Conservation (phyloP, 2,797 vertebrate genomes). For the Scarus forsteni region DNA sequence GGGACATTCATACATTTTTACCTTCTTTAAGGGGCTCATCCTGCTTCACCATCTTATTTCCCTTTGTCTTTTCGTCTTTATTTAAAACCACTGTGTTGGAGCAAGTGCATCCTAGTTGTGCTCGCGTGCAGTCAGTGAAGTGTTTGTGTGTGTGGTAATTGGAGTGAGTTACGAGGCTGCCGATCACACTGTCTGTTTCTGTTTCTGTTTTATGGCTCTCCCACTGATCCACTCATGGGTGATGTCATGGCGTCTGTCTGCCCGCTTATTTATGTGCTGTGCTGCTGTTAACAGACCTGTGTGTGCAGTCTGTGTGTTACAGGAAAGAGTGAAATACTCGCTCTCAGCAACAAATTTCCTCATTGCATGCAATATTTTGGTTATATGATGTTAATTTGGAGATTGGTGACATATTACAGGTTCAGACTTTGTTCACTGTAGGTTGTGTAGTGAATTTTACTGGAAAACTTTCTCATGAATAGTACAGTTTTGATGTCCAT, state of each 20-base stretch:
- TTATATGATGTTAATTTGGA: slow-evolving; percentile 3
- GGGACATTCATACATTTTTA: not conserved
- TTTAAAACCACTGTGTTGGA: not conserved
- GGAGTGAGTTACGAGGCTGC: slow-evolving; percentile 1
- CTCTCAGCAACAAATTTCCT: slow-evolving; percentile 5
- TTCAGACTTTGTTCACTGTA: not conserved
- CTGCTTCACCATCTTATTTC: not conserved
- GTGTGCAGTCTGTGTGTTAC: not conserved
- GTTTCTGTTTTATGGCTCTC: slow-evolving; percentile 24
- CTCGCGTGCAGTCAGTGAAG: not conserved
- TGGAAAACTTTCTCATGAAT: too few relatives aligned
- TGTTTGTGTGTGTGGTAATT: slow-evolving; percentile 8
- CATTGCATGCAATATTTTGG: not conserved
- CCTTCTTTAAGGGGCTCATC: not conserved
- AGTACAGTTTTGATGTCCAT: too few relatives aligned
- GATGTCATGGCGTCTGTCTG: slow-evolving; percentile 32
- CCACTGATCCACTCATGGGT: slow-evolving; percentile 14
- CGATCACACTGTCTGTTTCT: slow-evolving; percentile 36
- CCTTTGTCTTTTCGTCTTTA: not conserved
- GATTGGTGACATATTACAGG: not conserved
- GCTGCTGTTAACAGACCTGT: slow-evolving; percentile 10
- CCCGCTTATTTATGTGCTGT: slow-evolving; percentile 17
- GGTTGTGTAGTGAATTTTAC: too few relatives aligned
- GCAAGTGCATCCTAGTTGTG: slow-evolving; percentile 12
- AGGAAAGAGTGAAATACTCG: slow-evolving; percentile 3